phyloP scores from a whole-genome alignment of 2,797 vertebrate genomes.

The Cyclura pinguis region DNA sequence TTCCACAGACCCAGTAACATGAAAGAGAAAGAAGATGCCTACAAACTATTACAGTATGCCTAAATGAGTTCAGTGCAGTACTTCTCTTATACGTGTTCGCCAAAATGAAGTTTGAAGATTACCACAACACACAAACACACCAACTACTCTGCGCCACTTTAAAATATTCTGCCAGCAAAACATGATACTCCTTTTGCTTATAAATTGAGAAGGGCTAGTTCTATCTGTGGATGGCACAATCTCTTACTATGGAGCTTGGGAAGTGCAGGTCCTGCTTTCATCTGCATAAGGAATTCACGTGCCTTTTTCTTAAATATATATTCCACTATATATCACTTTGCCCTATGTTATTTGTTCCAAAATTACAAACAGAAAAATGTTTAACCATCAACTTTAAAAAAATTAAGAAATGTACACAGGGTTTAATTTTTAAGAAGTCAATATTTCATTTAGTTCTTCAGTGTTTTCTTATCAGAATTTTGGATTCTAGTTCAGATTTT shows the following conservation, averaged over 20 bases:
- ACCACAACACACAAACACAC: not conserved
- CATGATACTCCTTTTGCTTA: not conserved
- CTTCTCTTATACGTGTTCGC: not conserved
- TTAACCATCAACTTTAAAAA: not conserved
- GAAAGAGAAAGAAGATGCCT: not conserved
- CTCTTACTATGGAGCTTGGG: not conserved
- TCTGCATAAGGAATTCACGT: not conserved
- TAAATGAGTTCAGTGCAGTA: not conserved
- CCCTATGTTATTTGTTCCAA: not conserved
- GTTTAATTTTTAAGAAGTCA: not conserved
- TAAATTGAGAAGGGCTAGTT: not conserved
- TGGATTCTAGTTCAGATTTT: not conserved
- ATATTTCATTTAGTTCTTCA: not conserved
- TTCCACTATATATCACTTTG: not conserved
- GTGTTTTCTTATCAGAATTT: not conserved
- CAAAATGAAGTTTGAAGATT: slow-evolving; percentile 55
- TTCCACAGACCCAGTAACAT: not conserved
- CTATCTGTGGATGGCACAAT: not conserved
- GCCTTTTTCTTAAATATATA: not conserved
- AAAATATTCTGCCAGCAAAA: slow-evolving; percentile 57
- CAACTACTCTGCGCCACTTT: slow-evolving; percentile 56
- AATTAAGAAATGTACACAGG: not conserved
- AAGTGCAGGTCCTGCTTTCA: not conserved
- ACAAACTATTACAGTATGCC: not conserved
- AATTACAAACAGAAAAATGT: not conserved